phyloP scores from a whole-genome alignment of 2,888 invertebrate species.

The Azorinus chamasolen region DNA sequence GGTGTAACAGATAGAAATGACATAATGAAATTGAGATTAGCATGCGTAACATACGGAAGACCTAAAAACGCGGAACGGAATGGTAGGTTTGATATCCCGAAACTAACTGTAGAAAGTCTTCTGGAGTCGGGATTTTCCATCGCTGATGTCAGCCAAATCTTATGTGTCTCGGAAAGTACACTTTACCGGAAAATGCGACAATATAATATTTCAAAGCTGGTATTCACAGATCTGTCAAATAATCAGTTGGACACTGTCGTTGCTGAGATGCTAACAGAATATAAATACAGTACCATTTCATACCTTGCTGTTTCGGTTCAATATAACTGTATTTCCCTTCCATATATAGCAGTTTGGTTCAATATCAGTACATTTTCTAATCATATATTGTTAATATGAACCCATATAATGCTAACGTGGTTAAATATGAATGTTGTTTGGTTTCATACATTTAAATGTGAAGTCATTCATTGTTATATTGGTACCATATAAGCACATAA shows the following conservation, averaged over 20 bases:
- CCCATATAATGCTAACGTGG: too few species aligned
- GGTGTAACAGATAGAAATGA: conserved; percentile 24
- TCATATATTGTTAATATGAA: too few species aligned
- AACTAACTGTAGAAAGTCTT: conserved; percentile 5
- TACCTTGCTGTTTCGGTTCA: too few species aligned
- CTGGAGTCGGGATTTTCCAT: not conserved
- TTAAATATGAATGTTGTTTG: too few species aligned
- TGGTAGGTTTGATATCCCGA: conserved; percentile 26
- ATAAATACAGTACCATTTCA: too few species aligned
- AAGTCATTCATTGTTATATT: too few species aligned
- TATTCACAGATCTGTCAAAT: not conserved
- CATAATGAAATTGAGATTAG: conserved; percentile 45
- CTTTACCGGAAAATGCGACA: conserved; percentile 13
- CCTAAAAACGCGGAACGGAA: not conserved
- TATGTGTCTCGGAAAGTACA: conserved; percentile 6
- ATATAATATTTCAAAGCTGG: not conserved
- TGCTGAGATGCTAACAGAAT: conserved; percentile 2
- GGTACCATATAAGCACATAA: too few species aligned
- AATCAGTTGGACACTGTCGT: not conserved
- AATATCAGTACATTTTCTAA: too few species aligned
- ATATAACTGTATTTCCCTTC: too few species aligned
- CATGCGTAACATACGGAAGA: conserved; percentile 38
- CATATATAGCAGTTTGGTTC: too few species aligned
- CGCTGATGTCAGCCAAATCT: conserved; percentile 2
- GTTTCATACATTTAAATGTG: too few species aligned